Conservation (phyloP, 2,888 invertebrate genomes). For the Microctonus brassicae region DNA sequence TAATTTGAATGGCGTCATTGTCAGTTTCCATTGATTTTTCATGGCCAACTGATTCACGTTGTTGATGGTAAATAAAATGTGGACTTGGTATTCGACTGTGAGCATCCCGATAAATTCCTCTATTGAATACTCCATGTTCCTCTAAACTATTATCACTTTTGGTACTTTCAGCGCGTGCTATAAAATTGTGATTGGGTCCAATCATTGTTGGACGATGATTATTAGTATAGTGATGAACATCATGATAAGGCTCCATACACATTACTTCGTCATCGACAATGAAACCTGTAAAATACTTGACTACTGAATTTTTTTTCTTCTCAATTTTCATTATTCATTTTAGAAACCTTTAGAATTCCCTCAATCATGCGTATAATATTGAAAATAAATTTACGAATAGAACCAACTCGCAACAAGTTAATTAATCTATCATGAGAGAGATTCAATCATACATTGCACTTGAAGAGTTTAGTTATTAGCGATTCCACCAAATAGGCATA, state of each 20-base stretch:
- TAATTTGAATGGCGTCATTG: constrained; percentile 57
- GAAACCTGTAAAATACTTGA: constrained; percentile 54
- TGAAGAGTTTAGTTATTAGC: neutral
- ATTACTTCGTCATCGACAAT: constrained; percentile 56
- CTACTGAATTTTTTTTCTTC: neutral
- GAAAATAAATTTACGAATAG: neutral
- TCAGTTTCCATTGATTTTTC: constrained; percentile 53
- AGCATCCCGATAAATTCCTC: constrained; percentile 47
- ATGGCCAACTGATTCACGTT: constrained; percentile 42
- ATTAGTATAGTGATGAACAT: constrained; percentile 36
- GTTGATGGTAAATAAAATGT: constrained; percentile 19
- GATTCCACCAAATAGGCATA: neutral
- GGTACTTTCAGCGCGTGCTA: constrained; percentile 51
- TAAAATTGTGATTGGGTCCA: constrained; percentile 21
- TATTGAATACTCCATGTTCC: constrained; percentile 43
- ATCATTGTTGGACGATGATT: constrained; percentile 39
- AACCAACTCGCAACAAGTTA: neutral
- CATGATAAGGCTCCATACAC: constrained; percentile 47
- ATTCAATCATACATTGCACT: constrained; percentile 7
- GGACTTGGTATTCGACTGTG: constrained; percentile 37
- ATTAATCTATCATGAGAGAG: neutral
- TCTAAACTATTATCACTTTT: constrained; percentile 56
- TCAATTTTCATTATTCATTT: neutral
- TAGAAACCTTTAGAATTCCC: neutral
- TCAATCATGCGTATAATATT: neutral